Percentiles rank a stretch among this genome's conserved stretches.
These are phyloP conservation scores for Patella caerulea DNA, from an alignment of 2,888 invertebrate species.

Conservation along the genomic window DNA sequence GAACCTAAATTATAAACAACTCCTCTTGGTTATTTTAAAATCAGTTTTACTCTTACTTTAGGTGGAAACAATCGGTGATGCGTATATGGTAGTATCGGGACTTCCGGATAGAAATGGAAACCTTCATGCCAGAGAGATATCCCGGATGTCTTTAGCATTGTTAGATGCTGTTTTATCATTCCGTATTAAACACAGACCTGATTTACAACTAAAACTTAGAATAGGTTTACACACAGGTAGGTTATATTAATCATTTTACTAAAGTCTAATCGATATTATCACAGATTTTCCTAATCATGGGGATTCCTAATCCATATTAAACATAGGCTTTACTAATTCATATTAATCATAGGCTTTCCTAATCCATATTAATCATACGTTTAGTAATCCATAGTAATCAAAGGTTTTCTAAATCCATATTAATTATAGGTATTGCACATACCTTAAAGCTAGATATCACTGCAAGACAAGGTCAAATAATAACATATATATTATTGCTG, in stretches of 20 bases:
- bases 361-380: too few relatives aligned
- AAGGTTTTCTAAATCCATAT: too few relatives aligned
- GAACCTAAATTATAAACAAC: too few relatives aligned
- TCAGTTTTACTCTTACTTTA: conserved; percentile 23
- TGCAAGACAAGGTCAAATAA: too few relatives aligned
- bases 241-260: neutral
- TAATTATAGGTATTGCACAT: too few relatives aligned
- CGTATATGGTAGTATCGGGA: conserved; percentile 77
- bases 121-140: conserved; percentile 92
- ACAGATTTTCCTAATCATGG: neutral
- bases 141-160: conserved; percentile 89
- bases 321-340: too few relatives aligned
- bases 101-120: conserved; percentile 91
- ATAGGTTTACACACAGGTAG: conserved; percentile 90
- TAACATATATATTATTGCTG: too few relatives aligned
- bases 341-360: too few relatives aligned
- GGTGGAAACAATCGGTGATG: conserved; percentile 71
- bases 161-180: conserved; percentile 89
- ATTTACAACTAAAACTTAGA: conserved; percentile 88
- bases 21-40: too few relatives aligned
- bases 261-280: neutral
- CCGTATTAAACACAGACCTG: conserved; percentile 89
- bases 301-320: too few relatives aligned
- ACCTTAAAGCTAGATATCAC: too few relatives aligned
- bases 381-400: too few relatives aligned